Evolutionary conservation across 2,888 invertebrate genomes (phyloP), one percentile per base, ranked within the genome.

Genomic region (Ichneumoninae sp.): DNA sequence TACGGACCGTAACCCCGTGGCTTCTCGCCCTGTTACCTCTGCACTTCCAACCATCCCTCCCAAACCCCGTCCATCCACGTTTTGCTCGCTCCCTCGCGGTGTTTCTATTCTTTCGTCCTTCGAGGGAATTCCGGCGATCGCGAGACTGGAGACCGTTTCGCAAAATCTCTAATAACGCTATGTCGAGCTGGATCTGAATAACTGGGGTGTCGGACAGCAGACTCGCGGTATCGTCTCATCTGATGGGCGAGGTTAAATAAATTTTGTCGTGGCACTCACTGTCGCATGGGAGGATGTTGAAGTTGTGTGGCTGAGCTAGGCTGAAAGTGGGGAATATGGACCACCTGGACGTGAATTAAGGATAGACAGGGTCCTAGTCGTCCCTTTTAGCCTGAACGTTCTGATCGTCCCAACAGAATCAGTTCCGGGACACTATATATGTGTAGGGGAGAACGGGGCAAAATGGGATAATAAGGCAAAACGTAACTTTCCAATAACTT

Each of bases 1-100:
- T 88, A 86, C 89, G 88, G 86, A 86, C 83, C 86, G 82, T 78
- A 84, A 86, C 82, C 83, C 81, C 84, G 83, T 76, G 82, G 84
- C 83, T 83, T 86, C 86, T 86, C 86, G 82, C 84, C 79, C 80
- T 65, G 81, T 84, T 85, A 82, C 82, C 80, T 76, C 70, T 74
- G 79, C 75, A 81, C 86, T 74, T 75, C 66, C 66, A 30, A n/a
- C 40, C 66, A 22, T 16, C 60, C 62, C 54, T 65, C 71, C 69
- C 36, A 19, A 60, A 70, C 75, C 68, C 36, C 52, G 77, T 16
- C 3, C 26, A 22, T 13, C 52, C 52, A 1, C 57, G 26, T 16
- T 16, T 54, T 1, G n/a, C 52, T 54, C 19, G 52, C 52, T 52
- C 19, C n/a, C 52, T 54, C 40, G 22, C 33, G 62, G 33, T 62